These are phyloP conservation scores for Euleptes europaea DNA, from an alignment of 2,113 vertebrate species.

Conservation along the genomic window DNA sequence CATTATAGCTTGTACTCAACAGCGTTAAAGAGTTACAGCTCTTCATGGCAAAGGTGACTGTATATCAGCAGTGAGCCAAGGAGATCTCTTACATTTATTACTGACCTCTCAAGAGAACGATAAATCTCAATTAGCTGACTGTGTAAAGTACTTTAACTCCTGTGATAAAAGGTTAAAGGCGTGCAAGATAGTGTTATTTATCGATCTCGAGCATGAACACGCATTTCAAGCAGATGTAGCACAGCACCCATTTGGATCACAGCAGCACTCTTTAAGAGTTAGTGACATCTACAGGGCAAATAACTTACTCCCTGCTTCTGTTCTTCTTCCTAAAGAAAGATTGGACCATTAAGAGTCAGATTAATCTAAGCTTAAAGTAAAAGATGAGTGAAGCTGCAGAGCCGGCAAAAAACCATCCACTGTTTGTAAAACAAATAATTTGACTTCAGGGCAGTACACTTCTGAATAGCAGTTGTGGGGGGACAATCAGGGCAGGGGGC, in stretches of 20 bases:
- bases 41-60: not conserved
- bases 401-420: not conserved
- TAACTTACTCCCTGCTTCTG: constrained; percentile 88
- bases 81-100: not conserved
- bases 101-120: not conserved
- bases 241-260: constrained; percentile 64
- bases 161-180: constrained; percentile 40
- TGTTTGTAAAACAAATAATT: not conserved
- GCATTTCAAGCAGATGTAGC: constrained; percentile 73
- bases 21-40: not conserved
- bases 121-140: constrained; percentile 25
- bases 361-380: constrained; percentile 48
- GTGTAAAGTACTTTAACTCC: constrained; percentile 12
- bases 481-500: not conserved
- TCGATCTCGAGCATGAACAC: constrained; percentile 64
- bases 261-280: constrained; percentile 60
- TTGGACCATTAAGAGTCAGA: constrained; percentile 72
- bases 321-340: constrained; percentile 91
- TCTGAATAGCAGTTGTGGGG: not conserved
- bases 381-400: constrained; percentile 4
- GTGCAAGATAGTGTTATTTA: constrained; percentile 63
- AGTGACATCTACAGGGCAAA: constrained; percentile 70
- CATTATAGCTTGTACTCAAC: not conserved
- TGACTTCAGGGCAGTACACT: not conserved
- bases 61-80: not conserved